Evolutionary conservation across 92 coral and sea anemone species (phyloP), one percentile per base, ranked within the genome.

Genomic region (Galaxea fascicularis): DNA sequence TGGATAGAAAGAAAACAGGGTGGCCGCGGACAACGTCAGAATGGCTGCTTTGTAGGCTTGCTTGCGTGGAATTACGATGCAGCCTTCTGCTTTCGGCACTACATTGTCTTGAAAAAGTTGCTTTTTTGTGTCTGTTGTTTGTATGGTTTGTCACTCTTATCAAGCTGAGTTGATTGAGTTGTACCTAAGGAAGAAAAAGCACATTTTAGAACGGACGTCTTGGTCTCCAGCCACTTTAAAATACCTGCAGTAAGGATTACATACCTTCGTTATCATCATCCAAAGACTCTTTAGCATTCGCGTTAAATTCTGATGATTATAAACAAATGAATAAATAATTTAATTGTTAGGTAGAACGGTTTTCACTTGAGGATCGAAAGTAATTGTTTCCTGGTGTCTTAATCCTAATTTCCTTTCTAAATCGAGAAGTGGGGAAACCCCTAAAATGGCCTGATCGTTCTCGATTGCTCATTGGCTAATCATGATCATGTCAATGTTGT

Each of bases 1-100:
- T 60, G 82, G 71, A 45, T 77, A 45, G 59, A 62, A 62, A 25
- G 41, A 60, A 15, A 77, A 77, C 10, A 77, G 24, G 0, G 82
- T 31, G 58, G 60, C 71, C 71, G 59, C 82, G 60, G 82, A 77
- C 82, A 77, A 24, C 11, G 41, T 45, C 8, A 16, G 31, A 25
- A 77, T 60, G 10, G 82, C 82, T 39, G 60, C 30, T 44, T 77
- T 77, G 82, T 77, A 77, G 82, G 59, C 59, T 25, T 41, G 46
- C 15, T 60, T 77, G 58, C 82, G 70, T 24, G 41, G 66, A 22
- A 66, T 77, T 39, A 25, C 17, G 11, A 15, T 44, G 26, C 28
- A 45, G 82, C 31, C 12, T 20, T 24, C 35, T 30, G 44, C 57
- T 24, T 62, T 66, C 62, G 82, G 20, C 17, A 31, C 27, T 27